Evolutionary conservation across 2,113 vertebrate genomes (phyloP).

Genomic region (Cariama cristata): DNA sequence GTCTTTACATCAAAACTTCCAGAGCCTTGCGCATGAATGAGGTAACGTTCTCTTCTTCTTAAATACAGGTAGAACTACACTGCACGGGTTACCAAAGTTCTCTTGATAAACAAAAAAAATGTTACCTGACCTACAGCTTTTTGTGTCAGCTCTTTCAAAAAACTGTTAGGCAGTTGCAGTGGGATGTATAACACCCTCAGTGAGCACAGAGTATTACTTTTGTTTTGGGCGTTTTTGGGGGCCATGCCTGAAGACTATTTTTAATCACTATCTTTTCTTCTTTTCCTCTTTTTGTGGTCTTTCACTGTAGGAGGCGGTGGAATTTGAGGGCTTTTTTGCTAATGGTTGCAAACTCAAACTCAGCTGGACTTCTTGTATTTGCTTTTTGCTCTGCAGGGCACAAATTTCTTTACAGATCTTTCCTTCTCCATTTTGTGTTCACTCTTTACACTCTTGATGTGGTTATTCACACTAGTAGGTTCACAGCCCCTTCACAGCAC

Average conservation of each 20-base stretch:
- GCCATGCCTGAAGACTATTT: background rate
- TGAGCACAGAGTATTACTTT: background rate
- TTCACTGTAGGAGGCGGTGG: fast-evolving
- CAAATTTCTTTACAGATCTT: no score
- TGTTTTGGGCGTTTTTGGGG: background rate
- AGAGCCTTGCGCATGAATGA: background rate
- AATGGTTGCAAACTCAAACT: background rate
- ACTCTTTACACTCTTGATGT: fast-evolving
- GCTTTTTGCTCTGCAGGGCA: background rate
- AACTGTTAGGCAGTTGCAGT: fast-evolving
- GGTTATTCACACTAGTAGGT: background rate
- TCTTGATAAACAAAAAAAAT: no score
- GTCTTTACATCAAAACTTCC: background rate
- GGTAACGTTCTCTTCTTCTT: background rate
- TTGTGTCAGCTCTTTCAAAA: background rate
- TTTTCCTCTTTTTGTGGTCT: no score
- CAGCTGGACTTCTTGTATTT: background rate
- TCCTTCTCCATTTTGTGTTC: background rate
- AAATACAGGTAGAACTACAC: fast-evolving
- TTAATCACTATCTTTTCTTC: background rate
- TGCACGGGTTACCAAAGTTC: no score
- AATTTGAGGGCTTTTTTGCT: no score
- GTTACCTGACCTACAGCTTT: background rate
- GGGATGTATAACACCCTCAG: background rate
- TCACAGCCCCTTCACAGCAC: background rate